Evolutionary conservation across 2,888 invertebrate species (phyloP).

Genomic region (Mactromeris polynyma): DNA sequence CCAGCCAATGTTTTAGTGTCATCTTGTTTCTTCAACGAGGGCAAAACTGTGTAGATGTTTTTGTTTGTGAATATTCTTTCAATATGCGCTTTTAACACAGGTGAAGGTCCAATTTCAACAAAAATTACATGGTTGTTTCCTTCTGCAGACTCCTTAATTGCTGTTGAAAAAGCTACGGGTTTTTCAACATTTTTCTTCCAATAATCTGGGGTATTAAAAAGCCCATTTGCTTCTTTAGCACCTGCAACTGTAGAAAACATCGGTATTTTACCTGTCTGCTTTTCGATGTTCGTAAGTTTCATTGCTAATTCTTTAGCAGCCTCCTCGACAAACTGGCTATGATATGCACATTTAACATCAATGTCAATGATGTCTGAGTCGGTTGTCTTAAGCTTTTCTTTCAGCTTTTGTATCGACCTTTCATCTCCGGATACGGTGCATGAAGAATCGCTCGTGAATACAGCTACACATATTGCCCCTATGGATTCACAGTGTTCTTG

Average conservation of each 20-base stretch:
- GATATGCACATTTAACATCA: constrained; percentile 69
- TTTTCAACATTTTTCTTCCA: constrained; percentile 78
- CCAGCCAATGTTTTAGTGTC: constrained; percentile 13
- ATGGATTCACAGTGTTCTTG: constrained; percentile 47
- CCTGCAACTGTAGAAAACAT: constrained; percentile 71
- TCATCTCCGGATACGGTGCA: constrained; percentile 76
- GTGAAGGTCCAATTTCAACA: constrained; percentile 80
- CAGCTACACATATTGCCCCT: constrained; percentile 62
- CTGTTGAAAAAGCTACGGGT: constrained; percentile 75
- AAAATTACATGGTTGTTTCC: constrained; percentile 65
- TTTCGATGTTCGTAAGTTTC: constrained; percentile 32
- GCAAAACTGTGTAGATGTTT: constrained; percentile 2
- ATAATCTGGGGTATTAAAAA: constrained; percentile 71
- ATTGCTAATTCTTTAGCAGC: constrained; percentile 62
- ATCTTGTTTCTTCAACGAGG: constrained; percentile 43
- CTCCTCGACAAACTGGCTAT: constrained; percentile 63
- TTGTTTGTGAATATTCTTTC: constrained; percentile 28
- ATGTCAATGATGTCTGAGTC: constrained; percentile 42
- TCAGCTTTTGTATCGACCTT: constrained; percentile 37
- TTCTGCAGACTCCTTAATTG: constrained; percentile 55
- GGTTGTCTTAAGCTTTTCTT: constrained; percentile 37
- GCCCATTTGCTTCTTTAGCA: constrained; percentile 32
- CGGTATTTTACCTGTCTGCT: neutral
- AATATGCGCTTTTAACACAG: constrained; percentile 63
- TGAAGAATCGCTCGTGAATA: constrained; percentile 71